A percentile compares a stretch with the other conserved stretches of the same genome.
phyloP scores from a whole-genome alignment of 92 coral and sea anemone genomes.

The Epizoanthus ramosus region DNA sequence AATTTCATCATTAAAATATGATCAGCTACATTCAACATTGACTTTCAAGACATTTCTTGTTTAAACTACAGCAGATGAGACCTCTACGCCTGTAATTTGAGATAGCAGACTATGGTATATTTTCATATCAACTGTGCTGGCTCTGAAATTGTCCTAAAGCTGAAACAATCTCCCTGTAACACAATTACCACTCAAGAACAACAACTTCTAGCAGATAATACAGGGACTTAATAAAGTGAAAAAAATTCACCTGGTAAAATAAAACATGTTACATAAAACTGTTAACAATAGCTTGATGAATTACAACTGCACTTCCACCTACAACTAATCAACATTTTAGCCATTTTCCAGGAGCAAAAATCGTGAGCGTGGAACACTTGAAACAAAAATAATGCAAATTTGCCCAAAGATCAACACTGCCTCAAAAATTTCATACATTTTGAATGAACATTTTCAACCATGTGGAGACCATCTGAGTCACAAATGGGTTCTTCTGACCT shows the following conservation, averaged over 20 bases:
- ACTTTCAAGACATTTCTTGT: conserved; percentile 5
- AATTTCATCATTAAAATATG: conserved; percentile 39
- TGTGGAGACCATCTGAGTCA: conserved; percentile 61
- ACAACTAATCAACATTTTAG: conserved; percentile 3
- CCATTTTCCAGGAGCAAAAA: conserved; percentile 2
- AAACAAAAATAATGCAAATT: conserved; percentile 28
- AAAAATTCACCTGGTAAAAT: conserved; percentile 54
- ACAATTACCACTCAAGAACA: conserved; percentile 62
- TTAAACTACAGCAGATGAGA: conserved; percentile 33
- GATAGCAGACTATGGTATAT: not conserved
- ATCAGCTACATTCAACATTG: conserved; percentile 22
- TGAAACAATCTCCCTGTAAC: conserved; percentile 52
- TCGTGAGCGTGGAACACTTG: not conserved
- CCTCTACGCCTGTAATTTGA: not conserved
- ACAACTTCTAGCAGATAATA: conserved; percentile 37
- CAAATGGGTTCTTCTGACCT: conserved; percentile 35
- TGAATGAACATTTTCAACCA: conserved; percentile 48
- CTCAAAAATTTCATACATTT: conserved; percentile 37
- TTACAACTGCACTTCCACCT: conserved; percentile 29
- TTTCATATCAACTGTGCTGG: conserved; percentile 10
- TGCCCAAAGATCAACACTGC: conserved; percentile 41
- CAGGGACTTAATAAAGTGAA: conserved; percentile 30
- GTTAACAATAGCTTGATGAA: conserved; percentile 37
- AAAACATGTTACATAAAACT: conserved; percentile 35
- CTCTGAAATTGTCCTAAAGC: conserved; percentile 38